phyloP scores from a whole-genome alignment of 92 coral and sea anemone genomes.

The Palythoa grandis region DNA sequence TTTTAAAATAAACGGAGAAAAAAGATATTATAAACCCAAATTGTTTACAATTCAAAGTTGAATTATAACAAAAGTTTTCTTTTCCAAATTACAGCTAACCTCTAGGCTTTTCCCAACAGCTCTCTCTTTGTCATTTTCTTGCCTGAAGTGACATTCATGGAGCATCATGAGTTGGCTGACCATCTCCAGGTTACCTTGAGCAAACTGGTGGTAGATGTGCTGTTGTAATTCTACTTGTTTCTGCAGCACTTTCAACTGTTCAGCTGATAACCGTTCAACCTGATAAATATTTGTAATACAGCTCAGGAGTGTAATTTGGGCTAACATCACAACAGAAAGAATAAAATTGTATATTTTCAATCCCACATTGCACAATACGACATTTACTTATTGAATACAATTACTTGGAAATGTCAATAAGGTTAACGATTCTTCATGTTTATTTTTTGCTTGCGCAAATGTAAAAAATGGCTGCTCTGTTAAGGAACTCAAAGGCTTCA shows the following conservation, averaged over 20 bases:
- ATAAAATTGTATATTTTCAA: no score
- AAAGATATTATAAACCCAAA: background rate
- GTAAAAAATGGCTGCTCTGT: no score
- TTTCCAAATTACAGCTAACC: background rate
- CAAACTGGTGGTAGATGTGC: constrained; percentile 53
- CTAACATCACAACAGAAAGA: no score
- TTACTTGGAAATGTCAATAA: background rate
- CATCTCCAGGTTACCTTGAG: constrained; percentile 60
- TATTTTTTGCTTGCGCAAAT: no score
- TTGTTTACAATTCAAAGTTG: background rate
- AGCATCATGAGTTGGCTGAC: constrained; percentile 41
- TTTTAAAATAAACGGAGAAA: background rate
- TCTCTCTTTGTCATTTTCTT: constrained; percentile 36
- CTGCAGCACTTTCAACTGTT: constrained; percentile 59
- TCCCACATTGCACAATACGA: no score
- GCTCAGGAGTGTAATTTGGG: no score
- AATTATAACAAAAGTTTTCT: background rate
- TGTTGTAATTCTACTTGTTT: constrained; percentile 53
- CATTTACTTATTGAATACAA: no score
- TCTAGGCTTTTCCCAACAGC: constrained; percentile 10
- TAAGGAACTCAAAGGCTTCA: no score
- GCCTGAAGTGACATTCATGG: background rate
- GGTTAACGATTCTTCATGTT: no score
- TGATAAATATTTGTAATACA: background rate
- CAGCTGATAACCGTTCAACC: constrained; percentile 59